Base-by-base conservation (phyloP, 2,888 invertebrate species). In the Dasypogon diadema region DNA sequence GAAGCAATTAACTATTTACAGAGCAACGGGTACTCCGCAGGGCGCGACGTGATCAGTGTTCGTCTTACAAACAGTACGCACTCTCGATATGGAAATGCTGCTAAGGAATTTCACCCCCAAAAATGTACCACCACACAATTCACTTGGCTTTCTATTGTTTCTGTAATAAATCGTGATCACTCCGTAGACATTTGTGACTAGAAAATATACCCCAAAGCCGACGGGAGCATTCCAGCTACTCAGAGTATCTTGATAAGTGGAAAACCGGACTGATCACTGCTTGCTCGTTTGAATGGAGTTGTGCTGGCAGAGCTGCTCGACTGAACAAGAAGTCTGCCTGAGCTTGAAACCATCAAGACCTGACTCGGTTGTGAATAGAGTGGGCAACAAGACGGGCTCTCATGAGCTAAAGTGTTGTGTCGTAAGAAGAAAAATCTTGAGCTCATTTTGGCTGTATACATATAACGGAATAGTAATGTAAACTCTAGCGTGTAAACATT, bases 321-420 rank as follows among this genome's bases (percentile, higher is more conserved):
- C 58, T 26, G 56, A 2, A n/a, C 34, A 58, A 58, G 58, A 30
- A 30, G 30, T 24, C 14, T 58, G 30, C 58, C 58, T 58, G 58
- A 30, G 16, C 26, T 58, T 24, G 14, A 58, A 30, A 8, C 30
- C 30, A 8, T 30, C n/a, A n/a, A n/a, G n/a, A n/a, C n/a, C n/a
- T n/a, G n/a, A n/a, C n/a, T n/a, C n/a, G n/a, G n/a, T n/a, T n/a
- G n/a, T n/a, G n/a, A n/a, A n/a, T n/a, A n/a, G n/a, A n/a, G n/a
- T n/a, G n/a, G n/a, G n/a, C n/a, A n/a, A n/a, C n/a, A n/a, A n/a
- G n/a, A n/a, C n/a, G n/a, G n/a, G n/a, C n/a, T n/a, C n/a, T n/a
- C n/a, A n/a, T n/a, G n/a, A n/a, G n/a, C n/a, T n/a, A n/a, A n/a
- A n/a, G n/a, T n/a, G n/a, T n/a, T n/a, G n/a, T n/a, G n/a, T n/a